Evolutionary conservation across 2,797 vertebrate species (phyloP).

Genomic region (Pangasius sanitwongsei): DNA sequence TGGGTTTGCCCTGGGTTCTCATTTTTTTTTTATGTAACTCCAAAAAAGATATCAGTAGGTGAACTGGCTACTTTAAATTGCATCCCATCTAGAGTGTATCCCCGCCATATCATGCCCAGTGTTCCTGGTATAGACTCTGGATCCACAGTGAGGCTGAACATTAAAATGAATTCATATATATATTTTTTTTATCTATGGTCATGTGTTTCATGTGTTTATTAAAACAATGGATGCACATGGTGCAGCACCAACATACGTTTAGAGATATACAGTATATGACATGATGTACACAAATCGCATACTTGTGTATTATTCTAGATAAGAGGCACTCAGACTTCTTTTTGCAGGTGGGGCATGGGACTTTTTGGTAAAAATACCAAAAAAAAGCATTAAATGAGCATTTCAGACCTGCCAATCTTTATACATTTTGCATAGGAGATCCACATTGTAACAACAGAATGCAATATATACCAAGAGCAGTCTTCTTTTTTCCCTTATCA

Average conservation of each 20-base stretch:
- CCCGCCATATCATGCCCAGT: not conserved
- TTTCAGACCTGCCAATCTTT: not conserved
- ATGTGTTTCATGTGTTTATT: not conserved
- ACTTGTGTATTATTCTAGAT: not conserved
- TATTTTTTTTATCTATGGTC: not conserved
- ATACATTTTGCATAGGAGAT: not conserved
- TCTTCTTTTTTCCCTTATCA: not conserved
- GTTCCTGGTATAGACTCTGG: not conserved
- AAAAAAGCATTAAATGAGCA: not conserved
- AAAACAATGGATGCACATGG: not conserved
- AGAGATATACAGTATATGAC: not conserved
- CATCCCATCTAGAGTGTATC: not conserved
- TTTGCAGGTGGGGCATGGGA: not conserved
- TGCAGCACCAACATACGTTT: not conserved
- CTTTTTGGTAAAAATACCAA: not conserved
- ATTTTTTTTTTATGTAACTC: not conserved
- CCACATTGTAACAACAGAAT: not conserved
- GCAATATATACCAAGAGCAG: not conserved
- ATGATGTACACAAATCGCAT: not conserved
- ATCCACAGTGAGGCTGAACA: not conserved
- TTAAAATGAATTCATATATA: not conserved
- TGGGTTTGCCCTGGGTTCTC: not conserved
- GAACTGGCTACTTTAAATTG: not conserved
- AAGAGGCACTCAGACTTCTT: not conserved
- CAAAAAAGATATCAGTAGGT: not conserved